Evolutionary conservation across 2,113 vertebrate species (phyloP).

Genomic region (Haemorhous mexicanus): DNA sequence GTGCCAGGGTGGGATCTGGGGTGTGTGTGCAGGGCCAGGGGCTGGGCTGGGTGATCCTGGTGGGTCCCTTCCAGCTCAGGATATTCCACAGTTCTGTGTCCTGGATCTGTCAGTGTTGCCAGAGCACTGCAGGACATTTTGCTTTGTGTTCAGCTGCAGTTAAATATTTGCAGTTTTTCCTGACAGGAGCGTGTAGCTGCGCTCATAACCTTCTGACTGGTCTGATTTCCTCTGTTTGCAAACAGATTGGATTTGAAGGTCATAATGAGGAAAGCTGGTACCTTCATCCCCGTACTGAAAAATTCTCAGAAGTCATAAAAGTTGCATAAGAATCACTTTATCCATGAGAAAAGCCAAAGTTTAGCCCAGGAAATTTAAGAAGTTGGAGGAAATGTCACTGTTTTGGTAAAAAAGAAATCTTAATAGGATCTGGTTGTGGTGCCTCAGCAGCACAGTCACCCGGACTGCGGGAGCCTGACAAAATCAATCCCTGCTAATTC

Average conservation of each 20-base stretch:
- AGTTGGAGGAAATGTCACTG: background rate
- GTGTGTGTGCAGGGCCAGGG: accelerated
- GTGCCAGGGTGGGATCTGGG: background rate
- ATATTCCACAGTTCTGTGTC: background rate
- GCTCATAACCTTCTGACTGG: background rate
- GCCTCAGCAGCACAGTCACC: background rate
- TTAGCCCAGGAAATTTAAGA: background rate
- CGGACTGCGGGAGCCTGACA: background rate
- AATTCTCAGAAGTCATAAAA: background rate
- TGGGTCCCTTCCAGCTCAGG: background rate
- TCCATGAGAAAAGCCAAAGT: background rate
- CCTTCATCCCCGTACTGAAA: background rate
- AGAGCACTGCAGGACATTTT: background rate
- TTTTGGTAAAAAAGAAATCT: background rate
- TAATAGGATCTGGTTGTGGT: background rate
- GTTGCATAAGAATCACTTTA: background rate
- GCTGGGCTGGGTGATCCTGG: accelerated
- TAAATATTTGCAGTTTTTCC: background rate
- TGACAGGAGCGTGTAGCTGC: accelerated
- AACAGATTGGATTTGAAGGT: background rate
- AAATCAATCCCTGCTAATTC: background rate
- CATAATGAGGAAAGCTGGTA: background rate
- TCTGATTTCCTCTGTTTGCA: background rate
- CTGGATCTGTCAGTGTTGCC: background rate
- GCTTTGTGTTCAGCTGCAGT: background rate